phyloP scores from a whole-genome alignment of 1,140 invertebrate genomes.

The Tetragonula clypearis region DNA sequence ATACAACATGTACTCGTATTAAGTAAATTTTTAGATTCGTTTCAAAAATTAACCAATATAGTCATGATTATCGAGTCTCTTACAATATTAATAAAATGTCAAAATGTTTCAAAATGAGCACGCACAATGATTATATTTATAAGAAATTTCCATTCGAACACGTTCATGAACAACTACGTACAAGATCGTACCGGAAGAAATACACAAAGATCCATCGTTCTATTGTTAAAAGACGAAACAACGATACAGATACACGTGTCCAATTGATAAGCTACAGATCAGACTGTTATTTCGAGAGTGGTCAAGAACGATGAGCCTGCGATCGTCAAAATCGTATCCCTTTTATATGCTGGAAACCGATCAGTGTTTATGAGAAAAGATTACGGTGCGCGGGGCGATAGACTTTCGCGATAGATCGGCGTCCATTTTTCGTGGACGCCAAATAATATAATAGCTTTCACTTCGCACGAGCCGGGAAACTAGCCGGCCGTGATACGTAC shows the following conservation, averaged over 20 bases:
- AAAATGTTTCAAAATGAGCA: too few relatives aligned
- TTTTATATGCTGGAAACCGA: constrained; percentile 77
- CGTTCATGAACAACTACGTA: not conserved
- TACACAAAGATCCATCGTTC: constrained; percentile 20
- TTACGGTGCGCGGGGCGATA: constrained; percentile 66
- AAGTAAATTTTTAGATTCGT: too few relatives aligned
- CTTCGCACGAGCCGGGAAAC: constrained; percentile 67
- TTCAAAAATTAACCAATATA: too few relatives aligned
- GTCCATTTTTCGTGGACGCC: constrained; percentile 60
- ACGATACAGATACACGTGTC: not conserved
- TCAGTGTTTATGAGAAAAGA: constrained; percentile 74
- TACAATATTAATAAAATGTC: too few relatives aligned
- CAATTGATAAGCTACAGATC: constrained; percentile 15
- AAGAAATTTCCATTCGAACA: too few relatives aligned
- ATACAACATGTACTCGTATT: too few relatives aligned
- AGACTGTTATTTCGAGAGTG: constrained; percentile 56
- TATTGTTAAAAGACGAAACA: not conserved
- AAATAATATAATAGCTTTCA: constrained; percentile 81
- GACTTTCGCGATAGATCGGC: constrained; percentile 74
- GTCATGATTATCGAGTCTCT: too few relatives aligned
- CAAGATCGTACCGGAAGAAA: not conserved
- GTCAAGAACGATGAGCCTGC: constrained; percentile 58
- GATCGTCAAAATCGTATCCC: constrained; percentile 32
- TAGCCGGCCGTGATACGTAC: constrained; percentile 47
- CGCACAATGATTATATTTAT: too few relatives aligned